Percentiles rank a stretch among this genome's conserved stretches.
Evolutionary conservation across 2,797 vertebrate species (phyloP).

Genomic region (Erethizon dorsatum): DNA sequence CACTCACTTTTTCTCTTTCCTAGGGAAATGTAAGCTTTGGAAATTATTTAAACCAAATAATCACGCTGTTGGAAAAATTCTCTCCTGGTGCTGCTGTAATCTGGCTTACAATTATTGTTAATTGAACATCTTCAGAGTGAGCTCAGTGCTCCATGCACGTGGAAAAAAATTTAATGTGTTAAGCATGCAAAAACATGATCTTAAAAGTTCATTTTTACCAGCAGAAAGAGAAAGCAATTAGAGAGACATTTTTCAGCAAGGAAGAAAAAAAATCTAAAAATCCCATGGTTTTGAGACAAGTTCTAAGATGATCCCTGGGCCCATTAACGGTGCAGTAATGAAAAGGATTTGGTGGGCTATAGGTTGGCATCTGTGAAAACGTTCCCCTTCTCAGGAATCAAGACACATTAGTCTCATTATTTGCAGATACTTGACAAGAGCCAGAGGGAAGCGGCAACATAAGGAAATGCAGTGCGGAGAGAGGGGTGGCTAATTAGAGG

Average conservation of each 20-base stretch:
- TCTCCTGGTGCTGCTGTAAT: constrained; percentile 78
- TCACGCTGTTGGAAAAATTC: constrained; percentile 80
- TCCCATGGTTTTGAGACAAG: constrained; percentile 40
- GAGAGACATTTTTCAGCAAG: constrained; percentile 79
- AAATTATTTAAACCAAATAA: constrained; percentile 85
- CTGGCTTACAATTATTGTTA: constrained; percentile 85
- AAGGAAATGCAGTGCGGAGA: constrained; percentile 61
- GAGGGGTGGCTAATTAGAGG: constrained; percentile 62
- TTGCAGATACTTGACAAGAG: constrained; percentile 79
- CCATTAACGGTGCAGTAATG: constrained; percentile 62
- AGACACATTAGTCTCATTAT: constrained; percentile 80
- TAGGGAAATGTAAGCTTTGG: constrained; percentile 77
- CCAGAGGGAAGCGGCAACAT: constrained; percentile 66
- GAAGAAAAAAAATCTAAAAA: background rate
- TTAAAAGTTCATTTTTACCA: constrained; percentile 80
- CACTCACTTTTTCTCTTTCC: constrained; percentile 55
- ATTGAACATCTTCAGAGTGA: constrained; percentile 82
- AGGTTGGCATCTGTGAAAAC: constrained; percentile 75
- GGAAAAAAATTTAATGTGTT: constrained; percentile 79
- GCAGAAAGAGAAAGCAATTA: constrained; percentile 81
- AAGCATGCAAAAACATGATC: constrained; percentile 83
- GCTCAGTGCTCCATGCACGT: constrained; percentile 67
- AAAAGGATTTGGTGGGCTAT: constrained; percentile 52
- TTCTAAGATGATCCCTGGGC: constrained; percentile 59
- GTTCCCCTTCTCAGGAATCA: constrained; percentile 70